Base-by-base conservation (phyloP, 1,140 invertebrate genomes). In the Bombus superbus region DNA sequence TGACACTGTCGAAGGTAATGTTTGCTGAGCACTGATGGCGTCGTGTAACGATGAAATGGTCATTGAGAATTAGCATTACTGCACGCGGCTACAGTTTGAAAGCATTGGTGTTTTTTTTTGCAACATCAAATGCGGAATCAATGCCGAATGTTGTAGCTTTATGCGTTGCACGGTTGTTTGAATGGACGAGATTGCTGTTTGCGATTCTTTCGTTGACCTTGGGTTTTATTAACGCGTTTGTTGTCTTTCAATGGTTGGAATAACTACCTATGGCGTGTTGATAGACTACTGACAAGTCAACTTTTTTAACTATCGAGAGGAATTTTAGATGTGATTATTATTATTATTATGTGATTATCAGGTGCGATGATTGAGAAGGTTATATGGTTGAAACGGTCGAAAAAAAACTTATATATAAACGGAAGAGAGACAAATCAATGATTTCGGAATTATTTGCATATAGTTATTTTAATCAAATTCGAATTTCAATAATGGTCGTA, bases 61-160 rank as follows among this genome's bases (percentile, higher is more conserved):
- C 83, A 79, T 85, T 64, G 68, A n/a, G 57, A 62, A 85, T 85
- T 85, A 80, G 68, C 83, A 85, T 85, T 85, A 85, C 53, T 53
- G 38, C 10, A 28, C 40, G 44, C 28, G 40, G 11, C 68, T 32
- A 72, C 72, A 47, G 81, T 69, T 78, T 35, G 38, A 73, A 62
- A 22, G 78, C 66, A n/a, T n/a, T 18, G 64, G 28, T 28, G 22
- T 57, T 81, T 81, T 32, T 32, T 59, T 40, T 13, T 13, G 35
- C 18, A 13, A 42, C 32, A 66, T 32, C 64, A 68, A 68, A 68
- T 68, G 64, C 32, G 32, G n/a, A 44, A 59, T 57, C 53, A 25
- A 10, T 28, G 35, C 13, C 9, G 22, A 28, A 28, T 69, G 38
- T 32, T n/a, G n/a, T 18, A 66, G 64, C n/a, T 62, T 40, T 38